Evolutionary conservation across 2,113 vertebrate species (phyloP).

Genomic region (Orycteropus afer): DNA sequence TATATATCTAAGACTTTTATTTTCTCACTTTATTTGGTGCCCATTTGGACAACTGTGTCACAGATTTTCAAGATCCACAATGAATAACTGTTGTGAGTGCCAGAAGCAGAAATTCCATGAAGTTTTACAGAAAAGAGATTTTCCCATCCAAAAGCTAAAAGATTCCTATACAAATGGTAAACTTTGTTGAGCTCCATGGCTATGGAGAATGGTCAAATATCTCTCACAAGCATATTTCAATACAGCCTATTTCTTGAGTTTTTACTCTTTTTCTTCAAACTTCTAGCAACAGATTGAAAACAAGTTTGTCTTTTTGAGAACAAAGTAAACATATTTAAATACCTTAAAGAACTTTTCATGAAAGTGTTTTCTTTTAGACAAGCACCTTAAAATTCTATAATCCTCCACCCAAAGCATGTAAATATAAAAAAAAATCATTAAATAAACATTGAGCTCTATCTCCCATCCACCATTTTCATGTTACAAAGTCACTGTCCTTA

Average conservation of each 20-base stretch:
- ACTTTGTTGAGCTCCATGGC: conserved; percentile 51
- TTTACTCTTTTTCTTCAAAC: neutral
- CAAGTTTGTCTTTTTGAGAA: neutral
- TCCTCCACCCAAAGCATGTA: neutral
- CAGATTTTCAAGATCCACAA: conserved; percentile 54
- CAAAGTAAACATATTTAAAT: conserved; percentile 4
- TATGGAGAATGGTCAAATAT: conserved; percentile 50
- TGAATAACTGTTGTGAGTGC: conserved; percentile 56
- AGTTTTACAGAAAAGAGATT: conserved; percentile 73
- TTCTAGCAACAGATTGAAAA: neutral
- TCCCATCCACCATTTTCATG: neutral
- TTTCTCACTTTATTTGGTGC: conserved; percentile 69
- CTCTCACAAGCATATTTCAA: neutral
- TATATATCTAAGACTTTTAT: conserved; percentile 65
- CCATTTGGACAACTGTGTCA: conserved; percentile 68
- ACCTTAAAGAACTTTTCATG: conserved; percentile 5
- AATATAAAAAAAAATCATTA: neutral
- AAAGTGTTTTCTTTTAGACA: conserved; percentile 20
- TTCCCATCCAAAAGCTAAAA: conserved; percentile 71
- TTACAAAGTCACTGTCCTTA: neutral
- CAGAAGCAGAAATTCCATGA: conserved; percentile 76
- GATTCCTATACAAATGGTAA: conserved; percentile 73
- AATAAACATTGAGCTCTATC: neutral
- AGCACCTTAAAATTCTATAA: conserved; percentile 18
- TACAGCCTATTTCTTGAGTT: neutral